Evolutionary conservation across 2,888 invertebrate genomes (phyloP).

Genomic region (Tenthredo notha): DNA sequence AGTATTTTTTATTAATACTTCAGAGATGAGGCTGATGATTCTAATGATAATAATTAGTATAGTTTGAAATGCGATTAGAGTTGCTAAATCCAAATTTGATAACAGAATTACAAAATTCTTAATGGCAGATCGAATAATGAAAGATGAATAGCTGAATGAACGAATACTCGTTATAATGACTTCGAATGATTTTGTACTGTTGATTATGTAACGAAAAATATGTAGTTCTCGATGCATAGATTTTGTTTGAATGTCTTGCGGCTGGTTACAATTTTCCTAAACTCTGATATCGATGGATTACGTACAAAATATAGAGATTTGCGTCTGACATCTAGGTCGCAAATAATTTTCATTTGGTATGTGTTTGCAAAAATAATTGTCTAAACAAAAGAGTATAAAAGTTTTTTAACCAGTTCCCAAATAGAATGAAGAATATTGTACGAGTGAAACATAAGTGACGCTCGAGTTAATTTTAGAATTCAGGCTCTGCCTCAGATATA

Average conservation of each 20-base stretch:
- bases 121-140: too few species aligned
- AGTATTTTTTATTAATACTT: conserved; percentile 54
- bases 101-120: too few species aligned
- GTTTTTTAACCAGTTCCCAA: background rate
- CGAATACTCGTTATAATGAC: too few species aligned
- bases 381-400: conserved; percentile 48
- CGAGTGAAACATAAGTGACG: conserved; percentile 50
- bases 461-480: conserved; percentile 51
- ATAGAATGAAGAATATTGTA: conserved; percentile 34
- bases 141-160: too few species aligned
- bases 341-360: background rate
- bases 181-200: too few species aligned
- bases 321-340: background rate
- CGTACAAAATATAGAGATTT: background rate
- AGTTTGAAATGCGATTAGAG: too few species aligned
- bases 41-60: too few species aligned
- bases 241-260: too few species aligned
- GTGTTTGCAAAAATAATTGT: conserved; percentile 15
- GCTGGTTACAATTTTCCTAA: too few species aligned
- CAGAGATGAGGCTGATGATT: conserved; percentile 35
- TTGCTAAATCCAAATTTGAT: too few species aligned
- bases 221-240: too few species aligned
- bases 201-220: too few species aligned
- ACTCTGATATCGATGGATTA: conserved; percentile 28
- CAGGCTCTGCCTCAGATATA: conserved; percentile 34